Evolutionary conservation across 2,888 invertebrate genomes (phyloP).

Genomic region (Spatulosminthurus flaviceps): DNA sequence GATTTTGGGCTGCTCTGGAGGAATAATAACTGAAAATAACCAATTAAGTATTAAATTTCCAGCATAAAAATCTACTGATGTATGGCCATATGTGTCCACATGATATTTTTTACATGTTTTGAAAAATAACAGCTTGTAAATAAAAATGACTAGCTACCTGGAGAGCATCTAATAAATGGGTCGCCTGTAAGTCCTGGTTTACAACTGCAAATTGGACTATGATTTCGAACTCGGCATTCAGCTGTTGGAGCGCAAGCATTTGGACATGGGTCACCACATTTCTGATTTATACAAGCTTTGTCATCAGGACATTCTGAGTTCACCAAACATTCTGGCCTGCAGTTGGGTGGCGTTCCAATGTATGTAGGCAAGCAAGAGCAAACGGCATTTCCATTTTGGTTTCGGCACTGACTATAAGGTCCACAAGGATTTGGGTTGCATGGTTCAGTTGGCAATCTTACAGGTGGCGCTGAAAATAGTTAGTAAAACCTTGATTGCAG

Average conservation of each 20-base stretch:
- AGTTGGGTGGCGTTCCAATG: slow-evolving; percentile 70
- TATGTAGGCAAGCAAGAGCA: slow-evolving; percentile 76
- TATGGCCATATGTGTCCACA: too few relatives aligned
- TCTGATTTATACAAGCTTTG: slow-evolving; percentile 84
- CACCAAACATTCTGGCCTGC: slow-evolving; percentile 86
- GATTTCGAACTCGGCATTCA: slow-evolving; percentile 55
- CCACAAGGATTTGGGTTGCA: slow-evolving; percentile 84
- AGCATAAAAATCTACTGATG: too few relatives aligned
- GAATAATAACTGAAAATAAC: slow-evolving; percentile 28
- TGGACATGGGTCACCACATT: slow-evolving; percentile 84
- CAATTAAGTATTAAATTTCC: too few relatives aligned
- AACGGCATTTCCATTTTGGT: slow-evolving; percentile 76
- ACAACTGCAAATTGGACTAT: slow-evolving; percentile 60
- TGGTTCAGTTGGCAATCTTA: slow-evolving; percentile 71
- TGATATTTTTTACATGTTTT: too few relatives aligned
- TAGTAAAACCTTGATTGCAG: too few relatives aligned
- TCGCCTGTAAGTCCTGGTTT: slow-evolving; percentile 62
- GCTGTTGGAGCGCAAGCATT: slow-evolving; percentile 63
- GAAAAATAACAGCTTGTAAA: too few relatives aligned
- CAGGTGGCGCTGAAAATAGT: slow-evolving; percentile 39
- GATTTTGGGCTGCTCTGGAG: slow-evolving; percentile 65
- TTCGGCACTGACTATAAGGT: slow-evolving; percentile 81
- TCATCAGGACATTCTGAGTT: slow-evolving; percentile 85
- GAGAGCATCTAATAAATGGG: slow-evolving; percentile 58
- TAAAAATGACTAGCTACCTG: slow-evolving; percentile 23